Conservation (phyloP, 2,113 vertebrate genomes). For the Litocranius walleri region DNA sequence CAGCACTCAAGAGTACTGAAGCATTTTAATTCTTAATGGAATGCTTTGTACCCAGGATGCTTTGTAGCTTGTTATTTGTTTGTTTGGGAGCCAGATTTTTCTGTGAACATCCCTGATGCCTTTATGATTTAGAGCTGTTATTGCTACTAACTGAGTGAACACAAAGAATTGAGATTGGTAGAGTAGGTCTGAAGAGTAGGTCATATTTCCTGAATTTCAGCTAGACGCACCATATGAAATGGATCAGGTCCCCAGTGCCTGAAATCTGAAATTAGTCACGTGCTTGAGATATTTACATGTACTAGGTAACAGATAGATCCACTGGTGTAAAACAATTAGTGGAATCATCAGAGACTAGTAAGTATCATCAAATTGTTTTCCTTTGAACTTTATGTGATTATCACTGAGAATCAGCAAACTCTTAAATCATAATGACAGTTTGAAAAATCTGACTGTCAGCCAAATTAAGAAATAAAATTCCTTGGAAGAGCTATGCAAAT, state of each 20-base stretch:
- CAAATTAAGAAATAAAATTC: conserved; percentile 47
- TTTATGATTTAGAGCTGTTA: neutral
- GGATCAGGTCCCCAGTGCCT: neutral
- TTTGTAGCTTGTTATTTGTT: neutral
- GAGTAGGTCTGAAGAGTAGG: neutral
- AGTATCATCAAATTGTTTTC: conserved; percentile 59
- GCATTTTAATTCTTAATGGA: neutral
- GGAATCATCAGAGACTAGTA: conserved; percentile 56
- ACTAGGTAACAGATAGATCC: conserved; percentile 54
- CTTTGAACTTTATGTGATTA: conserved; percentile 2
- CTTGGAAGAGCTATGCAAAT: neutral
- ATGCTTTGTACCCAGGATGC: neutral
- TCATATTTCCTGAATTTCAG: conserved; percentile 30
- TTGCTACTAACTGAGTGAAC: neutral
- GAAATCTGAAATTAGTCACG: neutral
- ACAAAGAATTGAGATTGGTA: neutral
- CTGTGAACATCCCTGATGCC: neutral
- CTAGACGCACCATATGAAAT: rapidly evolving
- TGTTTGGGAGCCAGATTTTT: neutral
- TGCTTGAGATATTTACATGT: conserved; percentile 11
- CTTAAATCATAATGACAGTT: conserved; percentile 67
- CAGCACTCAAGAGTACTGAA: neutral
- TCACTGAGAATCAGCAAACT: conserved; percentile 52
- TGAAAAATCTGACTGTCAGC: conserved; percentile 33
- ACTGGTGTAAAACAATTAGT: conserved; percentile 55